Percentiles rank a stretch among this genome's conserved stretches.
phyloP scores from a whole-genome alignment of 2,888 invertebrate genomes.

The Catocala sponsa region DNA sequence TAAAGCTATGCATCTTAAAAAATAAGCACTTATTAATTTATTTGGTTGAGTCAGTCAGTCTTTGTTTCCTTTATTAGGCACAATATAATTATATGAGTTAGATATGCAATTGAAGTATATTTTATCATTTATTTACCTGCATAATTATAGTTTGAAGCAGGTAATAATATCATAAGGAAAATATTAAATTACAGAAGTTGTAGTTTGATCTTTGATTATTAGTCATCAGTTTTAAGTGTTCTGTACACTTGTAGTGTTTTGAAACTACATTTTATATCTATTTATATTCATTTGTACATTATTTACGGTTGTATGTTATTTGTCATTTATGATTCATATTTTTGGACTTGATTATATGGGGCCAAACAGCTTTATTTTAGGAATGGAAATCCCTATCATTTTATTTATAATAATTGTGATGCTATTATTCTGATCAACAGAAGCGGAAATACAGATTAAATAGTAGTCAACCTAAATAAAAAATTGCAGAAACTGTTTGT shows the following conservation, averaged over 20 bases:
- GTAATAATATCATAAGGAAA: background rate
- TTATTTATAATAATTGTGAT: no score
- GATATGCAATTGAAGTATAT: no score
- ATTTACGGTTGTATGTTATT: no score
- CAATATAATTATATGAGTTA: no score
- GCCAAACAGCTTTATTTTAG: no score
- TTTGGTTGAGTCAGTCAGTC: slow-evolving; percentile 14
- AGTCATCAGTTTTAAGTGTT: slow-evolving; percentile 6
- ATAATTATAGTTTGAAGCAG: background rate
- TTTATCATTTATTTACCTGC: background rate
- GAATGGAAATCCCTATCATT: no score
- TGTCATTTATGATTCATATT: no score
- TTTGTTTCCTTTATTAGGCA: slow-evolving; percentile 18
- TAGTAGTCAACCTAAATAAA: no score
- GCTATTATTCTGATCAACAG: no score
- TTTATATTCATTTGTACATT: background rate
- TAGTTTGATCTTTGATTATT: background rate
- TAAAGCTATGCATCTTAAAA: background rate
- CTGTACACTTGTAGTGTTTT: background rate
- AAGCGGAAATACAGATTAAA: no score
- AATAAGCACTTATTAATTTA: background rate
- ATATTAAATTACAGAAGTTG: background rate
- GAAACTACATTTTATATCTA: background rate
- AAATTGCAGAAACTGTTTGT: no score
- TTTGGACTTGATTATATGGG: no score